A percentile compares a stretch with the other conserved stretches of the same genome.
Evolutionary conservation across 2,888 invertebrate species (phyloP).

Genomic region (Octonoba sinensis): DNA sequence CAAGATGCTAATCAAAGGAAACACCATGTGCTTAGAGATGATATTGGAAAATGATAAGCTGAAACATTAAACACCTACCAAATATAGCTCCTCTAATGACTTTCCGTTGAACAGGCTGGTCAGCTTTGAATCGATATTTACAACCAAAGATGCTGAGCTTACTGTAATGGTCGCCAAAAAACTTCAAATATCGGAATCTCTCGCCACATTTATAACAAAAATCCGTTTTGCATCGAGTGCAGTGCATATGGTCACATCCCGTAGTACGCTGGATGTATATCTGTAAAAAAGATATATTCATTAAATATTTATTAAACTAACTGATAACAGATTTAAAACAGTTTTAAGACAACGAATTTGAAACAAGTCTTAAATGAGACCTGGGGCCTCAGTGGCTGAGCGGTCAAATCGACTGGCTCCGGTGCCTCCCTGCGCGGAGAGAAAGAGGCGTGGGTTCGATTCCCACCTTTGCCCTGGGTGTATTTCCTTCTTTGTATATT

Average conservation of each 20-base stretch:
- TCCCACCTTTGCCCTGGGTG: too few relatives aligned
- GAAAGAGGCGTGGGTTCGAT: too few relatives aligned
- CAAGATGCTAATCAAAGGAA: too few relatives aligned
- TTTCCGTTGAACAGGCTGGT: constrained; percentile 69
- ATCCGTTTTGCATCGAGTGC: constrained; percentile 70
- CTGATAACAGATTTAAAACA: too few relatives aligned
- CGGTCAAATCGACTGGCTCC: too few relatives aligned
- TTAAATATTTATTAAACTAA: background rate
- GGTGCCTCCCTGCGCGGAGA: too few relatives aligned
- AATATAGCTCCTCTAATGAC: constrained; percentile 71
- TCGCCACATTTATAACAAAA: constrained; percentile 73
- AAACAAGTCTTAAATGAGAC: background rate
- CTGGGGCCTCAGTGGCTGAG: too few relatives aligned
- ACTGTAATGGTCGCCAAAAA: constrained; percentile 72
- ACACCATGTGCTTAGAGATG: too few relatives aligned
- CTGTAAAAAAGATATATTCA: constrained; percentile 66
- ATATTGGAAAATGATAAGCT: too few relatives aligned
- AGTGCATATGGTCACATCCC: constrained; percentile 73
- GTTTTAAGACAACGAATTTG: background rate
- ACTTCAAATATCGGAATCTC: constrained; percentile 69
- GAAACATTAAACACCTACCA: constrained; percentile 67
- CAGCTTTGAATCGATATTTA: constrained; percentile 70
- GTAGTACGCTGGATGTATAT: constrained; percentile 71
- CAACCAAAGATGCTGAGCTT: constrained; percentile 72
- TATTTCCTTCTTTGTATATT: too few relatives aligned